A percentile compares a stretch with the other conserved stretches of the same genome.
These are phyloP conservation scores for Tinamus major DNA, from an alignment of 2,797 vertebrate genomes.

Conservation along the genomic window DNA sequence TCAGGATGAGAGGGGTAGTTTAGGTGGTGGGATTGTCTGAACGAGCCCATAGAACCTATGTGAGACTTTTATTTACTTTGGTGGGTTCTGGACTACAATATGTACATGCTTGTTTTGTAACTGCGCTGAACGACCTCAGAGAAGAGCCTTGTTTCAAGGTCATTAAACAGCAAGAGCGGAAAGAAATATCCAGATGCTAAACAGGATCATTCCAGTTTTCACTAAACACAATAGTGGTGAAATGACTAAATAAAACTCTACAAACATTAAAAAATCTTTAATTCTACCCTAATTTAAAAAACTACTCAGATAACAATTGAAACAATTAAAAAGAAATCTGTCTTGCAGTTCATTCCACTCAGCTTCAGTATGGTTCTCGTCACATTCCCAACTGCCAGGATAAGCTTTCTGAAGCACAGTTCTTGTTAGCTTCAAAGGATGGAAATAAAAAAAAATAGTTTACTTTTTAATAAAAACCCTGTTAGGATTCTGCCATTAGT, in stretches of 20 bases:
- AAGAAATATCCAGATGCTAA: neutral
- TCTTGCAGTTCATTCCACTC: neutral
- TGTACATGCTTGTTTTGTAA: neutral
- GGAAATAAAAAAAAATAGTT: neutral
- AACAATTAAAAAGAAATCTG: neutral
- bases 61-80: neutral
- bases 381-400: neutral
- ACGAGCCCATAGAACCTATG: neutral
- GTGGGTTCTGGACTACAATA: neutral
- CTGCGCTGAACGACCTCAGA: neutral
- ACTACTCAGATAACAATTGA: neutral
- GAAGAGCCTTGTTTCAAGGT: neutral
- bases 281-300: neutral
- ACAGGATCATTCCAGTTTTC: neutral
- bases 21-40: neutral
- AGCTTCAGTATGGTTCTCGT: neutral
- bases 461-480: neutral
- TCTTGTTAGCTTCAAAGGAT: neutral
- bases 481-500: neutral
- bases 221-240: neutral
- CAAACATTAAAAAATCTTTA: neutral
- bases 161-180: neutral
- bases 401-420: neutral
- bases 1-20: neutral
- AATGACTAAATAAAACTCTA: neutral